A percentile compares a stretch with the other conserved stretches of the same genome.
phyloP scores from a whole-genome alignment of 2,113 vertebrate genomes.

The Hypocryptadius cinnamomeus region DNA sequence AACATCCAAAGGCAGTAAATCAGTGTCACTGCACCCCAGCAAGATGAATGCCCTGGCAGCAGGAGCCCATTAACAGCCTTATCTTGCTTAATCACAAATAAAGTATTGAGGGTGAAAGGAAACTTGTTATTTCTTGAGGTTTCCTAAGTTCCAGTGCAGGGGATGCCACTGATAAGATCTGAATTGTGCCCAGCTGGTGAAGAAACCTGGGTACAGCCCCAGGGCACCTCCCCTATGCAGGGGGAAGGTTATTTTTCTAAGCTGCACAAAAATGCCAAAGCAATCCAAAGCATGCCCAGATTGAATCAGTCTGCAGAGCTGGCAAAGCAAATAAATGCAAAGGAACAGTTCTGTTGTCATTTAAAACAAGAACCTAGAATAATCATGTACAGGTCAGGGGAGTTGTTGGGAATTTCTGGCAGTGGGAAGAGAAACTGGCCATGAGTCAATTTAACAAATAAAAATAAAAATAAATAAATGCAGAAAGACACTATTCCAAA shows the following conservation, averaged over 20 bases:
- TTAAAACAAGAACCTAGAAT: background rate
- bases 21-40: background rate
- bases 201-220: background rate
- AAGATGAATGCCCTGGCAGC: background rate
- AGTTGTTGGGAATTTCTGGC: background rate
- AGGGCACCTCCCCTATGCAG: background rate
- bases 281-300: background rate
- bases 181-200: background rate
- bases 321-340: background rate
- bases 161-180: background rate
- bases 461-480: background rate
- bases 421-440: background rate
- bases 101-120: background rate
- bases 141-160: background rate
- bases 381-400: background rate
- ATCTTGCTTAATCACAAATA: background rate
- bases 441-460: background rate
- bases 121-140: background rate
- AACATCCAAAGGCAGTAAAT: background rate
- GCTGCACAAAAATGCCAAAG: background rate
- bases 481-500: background rate
- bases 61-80: constrained; percentile 42
- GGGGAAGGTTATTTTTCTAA: background rate
- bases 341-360: background rate
- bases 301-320: background rate